Base-by-base conservation (phyloP, 2,888 invertebrate genomes). In the Dryocosmus kuriphilus region DNA sequence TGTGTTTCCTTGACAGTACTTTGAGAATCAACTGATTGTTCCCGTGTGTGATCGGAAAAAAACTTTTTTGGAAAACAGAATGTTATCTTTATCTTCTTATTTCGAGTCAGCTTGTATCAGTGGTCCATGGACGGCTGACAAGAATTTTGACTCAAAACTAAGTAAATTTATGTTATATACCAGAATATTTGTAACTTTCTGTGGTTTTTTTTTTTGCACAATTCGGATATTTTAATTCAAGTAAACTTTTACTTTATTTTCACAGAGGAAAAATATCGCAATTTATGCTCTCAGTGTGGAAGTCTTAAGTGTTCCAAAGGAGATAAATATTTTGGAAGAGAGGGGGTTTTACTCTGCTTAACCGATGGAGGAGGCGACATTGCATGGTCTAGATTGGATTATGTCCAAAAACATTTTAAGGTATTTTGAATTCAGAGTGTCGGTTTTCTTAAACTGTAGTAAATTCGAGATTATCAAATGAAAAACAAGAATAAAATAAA, bases 41-140 rank as follows among this genome's bases (percentile, higher is more conserved):
- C 94, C 94, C 78, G 93, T 94, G 0, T 97, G 98, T 86, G 94
- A 96, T 85, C 93, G 94, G 0, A 93, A 92, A 0, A 89, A 95
- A 57, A 95, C 96, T 0, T 89, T 96, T n/a, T 93, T 94, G 0
- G 97, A 97, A 91, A 96, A 98, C 89, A 94, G 95, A 55, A 93
- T 98, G 24, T 94, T 94, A 79, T 94, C 96, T 0, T 93, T 96
- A 0, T 94, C 96, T 0, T 92, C 93, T 67, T 97, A 94, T 92
- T 98, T 98, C 91, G 94, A 94, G 5, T 92, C 94, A 24, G 96
- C 97, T 35, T 98, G 98, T 90, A 96, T 97, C 83, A 96, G 98
- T 0, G 98, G 98, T 0, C 94, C 95, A 0, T 97, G 97, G 97
- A 94, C 96, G 0, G 93, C 94, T 0, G 95, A 97, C 88, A 90